phyloP scores from a whole-genome alignment of 1,140 invertebrate species.

The Onthophagus taurus region DNA sequence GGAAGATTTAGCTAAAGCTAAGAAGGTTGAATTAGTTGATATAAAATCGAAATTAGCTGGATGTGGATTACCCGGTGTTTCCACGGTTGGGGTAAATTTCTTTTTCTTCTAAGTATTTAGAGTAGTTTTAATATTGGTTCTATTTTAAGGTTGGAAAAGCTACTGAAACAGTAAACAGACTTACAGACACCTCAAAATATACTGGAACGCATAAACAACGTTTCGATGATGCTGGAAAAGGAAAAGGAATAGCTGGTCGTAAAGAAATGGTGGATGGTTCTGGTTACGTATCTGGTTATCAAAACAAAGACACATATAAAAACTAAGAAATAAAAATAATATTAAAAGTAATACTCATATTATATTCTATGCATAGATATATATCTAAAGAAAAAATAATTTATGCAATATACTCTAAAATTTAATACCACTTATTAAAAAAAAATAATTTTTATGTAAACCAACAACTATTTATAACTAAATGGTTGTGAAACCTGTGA shows the following conservation, averaged over 20 bases:
- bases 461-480: too few species aligned
- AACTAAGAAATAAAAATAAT: too few species aligned
- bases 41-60: constrained; percentile 46
- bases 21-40: constrained; percentile 45
- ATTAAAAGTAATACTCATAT: too few species aligned
- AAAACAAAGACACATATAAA: constrained; percentile 73
- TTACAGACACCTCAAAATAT: constrained; percentile 86
- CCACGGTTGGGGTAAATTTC: constrained; percentile 30
- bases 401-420: too few species aligned
- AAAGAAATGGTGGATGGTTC: constrained; percentile 68
- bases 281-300: constrained; percentile 84
- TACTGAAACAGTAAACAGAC: constrained; percentile 66
- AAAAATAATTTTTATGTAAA: too few species aligned
- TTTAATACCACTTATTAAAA: too few species aligned
- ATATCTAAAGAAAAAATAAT: too few species aligned
- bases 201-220: constrained; percentile 85
- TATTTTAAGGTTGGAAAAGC: constrained; percentile 49
- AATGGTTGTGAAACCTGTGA: too few species aligned
- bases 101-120: background rate
- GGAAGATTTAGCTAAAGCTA: constrained; percentile 48
- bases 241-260: constrained; percentile 78
- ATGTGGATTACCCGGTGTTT: constrained; percentile 44
- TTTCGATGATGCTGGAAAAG: constrained; percentile 78
- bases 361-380: too few species aligned
- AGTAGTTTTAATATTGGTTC: background rate